phyloP scores from a whole-genome alignment of 2,797 vertebrate genomes.

The Sebastiscus albofasciatus region DNA sequence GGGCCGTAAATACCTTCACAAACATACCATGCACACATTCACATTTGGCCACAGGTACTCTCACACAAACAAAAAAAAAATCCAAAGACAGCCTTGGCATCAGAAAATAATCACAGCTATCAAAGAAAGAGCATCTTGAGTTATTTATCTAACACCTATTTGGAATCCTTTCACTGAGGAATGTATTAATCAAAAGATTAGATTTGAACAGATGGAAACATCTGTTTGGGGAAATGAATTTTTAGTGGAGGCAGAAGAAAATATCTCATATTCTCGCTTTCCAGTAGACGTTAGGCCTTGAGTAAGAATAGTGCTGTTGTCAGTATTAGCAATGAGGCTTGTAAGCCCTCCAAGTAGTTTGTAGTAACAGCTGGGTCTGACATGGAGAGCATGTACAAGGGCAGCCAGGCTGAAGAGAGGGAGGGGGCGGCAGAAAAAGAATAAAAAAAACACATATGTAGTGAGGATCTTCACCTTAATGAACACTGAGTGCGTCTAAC shows the following conservation, averaged over 20 bases:
- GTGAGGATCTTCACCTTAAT: constrained; percentile 58
- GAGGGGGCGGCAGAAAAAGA: constrained; percentile 70
- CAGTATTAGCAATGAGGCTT: constrained; percentile 84
- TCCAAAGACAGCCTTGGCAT: constrained; percentile 18
- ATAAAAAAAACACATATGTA: constrained; percentile 54
- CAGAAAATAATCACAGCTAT: constrained; percentile 53
- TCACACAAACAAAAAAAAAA: background rate
- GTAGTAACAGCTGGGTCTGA: constrained; percentile 90
- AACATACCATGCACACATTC: constrained; percentile 65
- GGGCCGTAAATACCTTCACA: constrained; percentile 83
- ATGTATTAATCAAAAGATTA: constrained; percentile 71
- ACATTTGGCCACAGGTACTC: constrained; percentile 44
- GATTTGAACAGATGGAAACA: constrained; percentile 71
- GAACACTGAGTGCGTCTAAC: constrained; percentile 34
- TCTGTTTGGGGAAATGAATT: constrained; percentile 70
- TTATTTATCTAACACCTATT: constrained; percentile 68
- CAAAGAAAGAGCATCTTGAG: constrained; percentile 57
- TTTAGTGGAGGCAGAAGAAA: constrained; percentile 56
- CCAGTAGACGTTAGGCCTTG: constrained; percentile 73
- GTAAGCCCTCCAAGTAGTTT: constrained; percentile 87
- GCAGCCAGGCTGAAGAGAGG: constrained; percentile 80
- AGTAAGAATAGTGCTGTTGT: constrained; percentile 83
- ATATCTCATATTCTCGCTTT: constrained; percentile 62
- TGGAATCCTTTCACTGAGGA: constrained; percentile 58
- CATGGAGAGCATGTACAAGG: constrained; percentile 87